phyloP scores from a whole-genome alignment of 2,888 invertebrate genomes.

The Athalia cordata region DNA sequence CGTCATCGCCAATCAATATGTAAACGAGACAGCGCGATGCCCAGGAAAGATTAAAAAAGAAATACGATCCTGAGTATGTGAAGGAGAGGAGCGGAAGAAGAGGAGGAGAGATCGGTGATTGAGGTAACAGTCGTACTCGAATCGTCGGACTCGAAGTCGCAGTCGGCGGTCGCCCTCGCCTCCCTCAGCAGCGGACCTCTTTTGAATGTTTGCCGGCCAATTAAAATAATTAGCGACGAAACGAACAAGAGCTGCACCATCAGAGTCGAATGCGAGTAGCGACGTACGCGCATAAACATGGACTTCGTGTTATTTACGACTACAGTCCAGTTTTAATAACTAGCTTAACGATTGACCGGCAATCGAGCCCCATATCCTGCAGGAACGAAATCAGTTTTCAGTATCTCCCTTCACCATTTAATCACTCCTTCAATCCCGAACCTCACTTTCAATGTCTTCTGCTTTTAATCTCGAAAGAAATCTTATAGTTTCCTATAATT shows the following conservation, averaged over 20 bases:
- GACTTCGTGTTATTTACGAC: constrained; percentile 29
- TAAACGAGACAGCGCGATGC: constrained; percentile 68
- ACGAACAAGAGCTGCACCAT: constrained; percentile 66
- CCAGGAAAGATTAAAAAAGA: constrained; percentile 26
- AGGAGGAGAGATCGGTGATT: constrained; percentile 25
- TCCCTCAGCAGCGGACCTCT: constrained; percentile 62
- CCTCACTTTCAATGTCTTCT: neutral
- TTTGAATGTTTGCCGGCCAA: constrained; percentile 73
- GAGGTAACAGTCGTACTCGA: constrained; percentile 56
- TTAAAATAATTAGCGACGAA: constrained; percentile 74
- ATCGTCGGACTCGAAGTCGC: constrained; percentile 48
- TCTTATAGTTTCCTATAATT: neutral
- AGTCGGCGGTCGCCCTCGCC: constrained; percentile 57
- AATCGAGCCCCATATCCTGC: constrained; percentile 7
- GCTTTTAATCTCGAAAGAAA: neutral
- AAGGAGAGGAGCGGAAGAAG: neutral
- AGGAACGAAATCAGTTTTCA: no score
- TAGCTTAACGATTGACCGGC: constrained; percentile 37
- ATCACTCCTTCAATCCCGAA: constrained; percentile 1
- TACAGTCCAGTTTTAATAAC: constrained; percentile 25
- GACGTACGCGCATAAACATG: constrained; percentile 31
- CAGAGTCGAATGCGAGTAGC: constrained; percentile 1
- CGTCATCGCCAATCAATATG: constrained; percentile 73
- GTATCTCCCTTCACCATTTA: constrained; percentile 9
- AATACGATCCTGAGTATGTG: neutral